Base-by-base conservation (phyloP, 2,888 invertebrate species). In the Tanypteryx hageni region DNA sequence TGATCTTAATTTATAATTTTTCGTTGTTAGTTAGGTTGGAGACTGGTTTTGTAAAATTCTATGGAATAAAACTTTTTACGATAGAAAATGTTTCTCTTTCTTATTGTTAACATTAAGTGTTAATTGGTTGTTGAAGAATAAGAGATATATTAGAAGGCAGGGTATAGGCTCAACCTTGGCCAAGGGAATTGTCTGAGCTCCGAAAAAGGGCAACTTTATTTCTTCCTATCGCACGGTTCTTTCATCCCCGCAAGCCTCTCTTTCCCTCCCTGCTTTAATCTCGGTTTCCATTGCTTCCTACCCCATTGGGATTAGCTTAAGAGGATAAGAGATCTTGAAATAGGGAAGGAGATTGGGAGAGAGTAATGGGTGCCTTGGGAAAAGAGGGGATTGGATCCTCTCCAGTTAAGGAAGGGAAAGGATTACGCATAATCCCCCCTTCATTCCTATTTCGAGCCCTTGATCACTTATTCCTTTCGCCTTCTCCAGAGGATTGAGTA, bases 391-490 rank as follows among this genome's bases (percentile, higher is more conserved):
- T 83, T 83, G 83, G 83, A 83, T 83, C 56, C 7, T n/a, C 56
- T 10, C 57, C 83, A 56, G 83, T 83, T 16, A 83, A 83, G 83
- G 44, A 56, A 83, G 83, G 83, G n/a, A 57, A 56, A 56, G 83
- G 83, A 83, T 83, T 14, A 16, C 83, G 8, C n/a, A 18, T n/a
- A 57, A 44, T 18, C 57, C 83, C 56, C 8, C 57, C n/a, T 56
- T 3, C 14, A 83, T 57, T 0, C 56, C 57, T n/a, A 2, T n/a
- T 57, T 18, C 18, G 16, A 57, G 14, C 56, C 83, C 83, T 57
- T 83, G 83, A 83, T 83, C 83, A 18, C 56, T 83, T 83, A n/a
- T 57, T 83, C 83, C 83, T n/a, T 83, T 83, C n/a, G 83, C 57
- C 56, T 44, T 14, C 44, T 16, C 82, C 18, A 14, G 31, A n/a